phyloP scores from a whole-genome alignment of 2,113 vertebrate species.

The Theristicus caerulescens region DNA sequence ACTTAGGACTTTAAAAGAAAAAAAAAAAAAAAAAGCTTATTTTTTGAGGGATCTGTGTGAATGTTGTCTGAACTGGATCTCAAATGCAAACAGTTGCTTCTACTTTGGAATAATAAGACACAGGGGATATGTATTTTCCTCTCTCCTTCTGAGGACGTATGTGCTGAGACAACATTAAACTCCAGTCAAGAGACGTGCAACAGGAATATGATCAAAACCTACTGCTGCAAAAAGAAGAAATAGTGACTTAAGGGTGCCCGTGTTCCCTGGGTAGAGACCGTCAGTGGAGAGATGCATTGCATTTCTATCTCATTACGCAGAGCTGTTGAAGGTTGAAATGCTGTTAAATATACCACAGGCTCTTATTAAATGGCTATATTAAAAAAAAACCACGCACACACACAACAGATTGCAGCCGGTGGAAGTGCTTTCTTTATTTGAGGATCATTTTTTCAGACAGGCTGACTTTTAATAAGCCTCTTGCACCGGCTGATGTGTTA shows the following conservation, averaged over 20 bases:
- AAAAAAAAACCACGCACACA: not conserved
- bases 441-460: slow-evolving; percentile 35
- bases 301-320: not conserved
- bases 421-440: not conserved
- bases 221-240: not conserved
- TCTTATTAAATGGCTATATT: slow-evolving; percentile 23
- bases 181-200: not conserved
- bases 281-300: not conserved
- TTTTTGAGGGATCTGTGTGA: not conserved
- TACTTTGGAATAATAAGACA: not conserved
- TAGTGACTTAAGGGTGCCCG: not conserved
- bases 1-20: not conserved
- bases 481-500: not conserved
- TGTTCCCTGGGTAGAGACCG: not conserved
- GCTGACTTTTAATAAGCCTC: slow-evolving; percentile 44
- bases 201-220: not conserved
- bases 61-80: not conserved
- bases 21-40: not conserved
- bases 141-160: not conserved
- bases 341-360: slow-evolving; percentile 42
- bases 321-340: slow-evolving; percentile 16
- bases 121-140: not conserved
- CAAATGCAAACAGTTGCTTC: not conserved
- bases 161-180: slow-evolving; percentile 2
- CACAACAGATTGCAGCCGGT: not conserved